These are phyloP conservation scores for Ariopsis seemanni DNA, from an alignment of 2,113 vertebrate species.

Conservation along the genomic window DNA sequence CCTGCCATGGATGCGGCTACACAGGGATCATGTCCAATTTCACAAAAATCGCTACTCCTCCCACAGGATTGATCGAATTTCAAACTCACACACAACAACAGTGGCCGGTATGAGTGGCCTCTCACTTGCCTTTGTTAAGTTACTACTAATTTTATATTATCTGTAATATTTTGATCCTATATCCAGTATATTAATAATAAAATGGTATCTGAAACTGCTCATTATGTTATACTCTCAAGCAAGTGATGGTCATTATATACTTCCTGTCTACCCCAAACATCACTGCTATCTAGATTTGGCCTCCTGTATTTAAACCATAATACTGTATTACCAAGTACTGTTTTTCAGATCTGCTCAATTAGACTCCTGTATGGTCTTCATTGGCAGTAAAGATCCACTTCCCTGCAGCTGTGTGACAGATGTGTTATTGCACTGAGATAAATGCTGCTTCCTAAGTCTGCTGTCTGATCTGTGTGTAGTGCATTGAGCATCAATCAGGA, in stretches of 20 bases:
- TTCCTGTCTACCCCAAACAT: neutral
- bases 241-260: neutral
- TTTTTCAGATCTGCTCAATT: neutral
- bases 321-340: neutral
- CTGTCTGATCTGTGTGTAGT: conserved; percentile 45
- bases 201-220: neutral
- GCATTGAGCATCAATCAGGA: conserved; percentile 64
- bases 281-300: neutral
- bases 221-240: neutral
- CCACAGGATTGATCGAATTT: no score
- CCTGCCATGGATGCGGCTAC: no score
- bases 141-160: neutral
- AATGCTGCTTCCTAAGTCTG: neutral
- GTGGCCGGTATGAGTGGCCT: no score
- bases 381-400: neutral
- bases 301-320: neutral
- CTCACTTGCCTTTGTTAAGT: neutral
- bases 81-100: no score
- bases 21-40: no score
- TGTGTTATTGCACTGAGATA: neutral
- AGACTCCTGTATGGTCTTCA: neutral
- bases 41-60: no score
- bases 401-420: neutral
- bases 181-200: neutral
- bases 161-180: neutral